A percentile compares a stretch with the other conserved stretches of the same genome.
phyloP scores from a whole-genome alignment of 92 coral and sea anemone genomes.

The Siderastrea radians region DNA sequence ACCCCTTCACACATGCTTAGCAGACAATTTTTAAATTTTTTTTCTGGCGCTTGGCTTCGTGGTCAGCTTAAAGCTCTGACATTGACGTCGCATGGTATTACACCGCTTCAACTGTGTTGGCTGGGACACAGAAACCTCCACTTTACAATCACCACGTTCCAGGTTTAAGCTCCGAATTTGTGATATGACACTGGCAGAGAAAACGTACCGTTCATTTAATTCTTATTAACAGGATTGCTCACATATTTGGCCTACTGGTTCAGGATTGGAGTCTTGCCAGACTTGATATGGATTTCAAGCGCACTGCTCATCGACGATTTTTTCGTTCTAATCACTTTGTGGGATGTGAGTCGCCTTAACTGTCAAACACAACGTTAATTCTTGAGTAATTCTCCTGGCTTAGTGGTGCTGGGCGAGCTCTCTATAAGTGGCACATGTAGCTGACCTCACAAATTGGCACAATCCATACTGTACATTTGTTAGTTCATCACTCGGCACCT shows the following conservation, averaged over 20 bases:
- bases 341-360: slow-evolving; percentile 51
- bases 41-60: too few species aligned
- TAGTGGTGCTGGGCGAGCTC: slow-evolving; percentile 39
- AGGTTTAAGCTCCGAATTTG: background rate
- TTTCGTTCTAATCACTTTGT: slow-evolving; percentile 54
- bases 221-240: background rate
- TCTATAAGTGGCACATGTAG: slow-evolving; percentile 50
- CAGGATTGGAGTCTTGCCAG: background rate
- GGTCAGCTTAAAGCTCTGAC: slow-evolving; percentile 21
- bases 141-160: background rate
- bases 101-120: background rate
- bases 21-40: too few species aligned
- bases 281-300: background rate
- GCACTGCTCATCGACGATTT: background rate
- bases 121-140: background rate
- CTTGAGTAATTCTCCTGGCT: slow-evolving; percentile 32
- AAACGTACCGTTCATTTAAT: background rate
- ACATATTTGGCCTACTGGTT: background rate
- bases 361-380: slow-evolving; percentile 70
- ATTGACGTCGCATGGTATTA: slow-evolving; percentile 1
- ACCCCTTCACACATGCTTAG: too few species aligned
- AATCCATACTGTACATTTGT: slow-evolving; percentile 55
- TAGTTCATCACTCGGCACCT: slow-evolving; percentile 63
- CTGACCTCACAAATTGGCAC: slow-evolving; percentile 51
- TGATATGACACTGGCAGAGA: background rate